A percentile compares a stretch with the other conserved stretches of the same genome.
These are phyloP conservation scores for Arothron firmamentum DNA, from an alignment of 2,113 vertebrate genomes.

Conservation along the genomic window DNA sequence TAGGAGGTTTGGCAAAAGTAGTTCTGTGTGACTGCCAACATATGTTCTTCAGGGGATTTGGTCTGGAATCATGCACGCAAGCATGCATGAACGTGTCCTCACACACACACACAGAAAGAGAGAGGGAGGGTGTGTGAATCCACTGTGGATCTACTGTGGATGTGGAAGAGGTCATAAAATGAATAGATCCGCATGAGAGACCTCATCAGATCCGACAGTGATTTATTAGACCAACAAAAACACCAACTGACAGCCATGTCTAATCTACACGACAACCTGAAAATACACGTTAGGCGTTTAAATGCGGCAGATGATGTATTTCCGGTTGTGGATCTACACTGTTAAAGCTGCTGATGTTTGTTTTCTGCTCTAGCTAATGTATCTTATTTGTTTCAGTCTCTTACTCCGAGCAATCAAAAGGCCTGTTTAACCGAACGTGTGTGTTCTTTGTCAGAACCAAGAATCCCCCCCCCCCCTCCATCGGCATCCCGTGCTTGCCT, in stretches of 20 bases:
- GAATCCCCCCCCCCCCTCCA: slow-evolving; percentile 19
- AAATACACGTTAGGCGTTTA: too few relatives aligned
- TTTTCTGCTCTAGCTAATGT: background rate
- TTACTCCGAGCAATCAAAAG: slow-evolving; percentile 14
- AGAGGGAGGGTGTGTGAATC: background rate
- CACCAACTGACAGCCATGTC: too few relatives aligned
- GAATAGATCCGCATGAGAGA: too few relatives aligned
- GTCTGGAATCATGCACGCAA: slow-evolving; percentile 30
- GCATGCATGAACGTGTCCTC: background rate
- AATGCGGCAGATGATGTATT: too few relatives aligned
- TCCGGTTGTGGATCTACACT: background rate
- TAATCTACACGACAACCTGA: too few relatives aligned
- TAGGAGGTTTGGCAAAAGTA: slow-evolving; percentile 58
- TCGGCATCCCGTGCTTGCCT: slow-evolving; percentile 15
- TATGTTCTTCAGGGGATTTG: slow-evolving; percentile 53
- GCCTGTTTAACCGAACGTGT: slow-evolving; percentile 23
- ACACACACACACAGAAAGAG: slow-evolving; percentile 20
- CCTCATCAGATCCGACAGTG: too few relatives aligned
- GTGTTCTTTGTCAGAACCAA: slow-evolving; percentile 22
- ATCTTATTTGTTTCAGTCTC: background rate
- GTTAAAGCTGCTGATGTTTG: background rate
- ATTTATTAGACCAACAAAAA: too few relatives aligned
- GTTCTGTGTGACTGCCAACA: slow-evolving; percentile 56
- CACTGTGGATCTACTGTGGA: too few relatives aligned
- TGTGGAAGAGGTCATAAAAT: too few relatives aligned